These are phyloP conservation scores for Drepana arcuata DNA, from an alignment of 1,140 invertebrate genomes.

Conservation along the genomic window DNA sequence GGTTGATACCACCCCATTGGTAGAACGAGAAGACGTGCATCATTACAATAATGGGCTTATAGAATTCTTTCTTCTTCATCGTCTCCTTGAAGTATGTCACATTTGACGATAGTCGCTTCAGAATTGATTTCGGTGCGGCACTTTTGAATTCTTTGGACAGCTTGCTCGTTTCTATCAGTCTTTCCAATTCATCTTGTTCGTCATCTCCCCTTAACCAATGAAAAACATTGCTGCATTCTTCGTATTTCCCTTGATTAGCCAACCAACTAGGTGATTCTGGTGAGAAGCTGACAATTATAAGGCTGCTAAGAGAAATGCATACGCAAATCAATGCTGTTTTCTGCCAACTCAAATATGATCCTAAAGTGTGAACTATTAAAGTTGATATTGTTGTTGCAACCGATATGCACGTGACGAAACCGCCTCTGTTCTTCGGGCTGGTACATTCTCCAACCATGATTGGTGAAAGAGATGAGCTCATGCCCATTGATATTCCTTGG, in stretches of 20 bases:
- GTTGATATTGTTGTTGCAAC: conserved; percentile 69
- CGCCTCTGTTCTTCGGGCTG: conserved; percentile 67
- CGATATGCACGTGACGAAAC: conserved; percentile 65
- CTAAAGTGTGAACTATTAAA: conserved; percentile 70
- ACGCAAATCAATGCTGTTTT: conserved; percentile 64
- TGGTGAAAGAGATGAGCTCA: conserved; percentile 33
- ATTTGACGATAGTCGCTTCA: too few species aligned
- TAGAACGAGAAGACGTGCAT: conserved; percentile 33
- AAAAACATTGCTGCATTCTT: conserved; percentile 63
- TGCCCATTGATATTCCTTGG: conserved; percentile 36
- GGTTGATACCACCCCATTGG: conserved; percentile 39
- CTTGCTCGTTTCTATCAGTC: conserved; percentile 39
- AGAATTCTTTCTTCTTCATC: conserved; percentile 39
- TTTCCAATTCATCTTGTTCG: conserved; percentile 41
- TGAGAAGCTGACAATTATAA: conserved; percentile 61
- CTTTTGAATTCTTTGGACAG: conserved; percentile 18
- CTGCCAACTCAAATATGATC: conserved; percentile 72
- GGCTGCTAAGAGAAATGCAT: conserved; percentile 55
- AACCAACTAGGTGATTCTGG: conserved; percentile 82
- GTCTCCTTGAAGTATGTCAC: conserved; percentile 16
- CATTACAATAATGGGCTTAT: conserved; percentile 46
- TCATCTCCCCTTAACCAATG: conserved; percentile 58
- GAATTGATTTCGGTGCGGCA: too few species aligned
- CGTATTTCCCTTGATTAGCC: conserved; percentile 57
- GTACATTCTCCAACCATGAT: conserved; percentile 52